These are phyloP conservation scores for Micrasema longulum DNA, from an alignment of 1,140 invertebrate genomes.

Conservation along the genomic window DNA sequence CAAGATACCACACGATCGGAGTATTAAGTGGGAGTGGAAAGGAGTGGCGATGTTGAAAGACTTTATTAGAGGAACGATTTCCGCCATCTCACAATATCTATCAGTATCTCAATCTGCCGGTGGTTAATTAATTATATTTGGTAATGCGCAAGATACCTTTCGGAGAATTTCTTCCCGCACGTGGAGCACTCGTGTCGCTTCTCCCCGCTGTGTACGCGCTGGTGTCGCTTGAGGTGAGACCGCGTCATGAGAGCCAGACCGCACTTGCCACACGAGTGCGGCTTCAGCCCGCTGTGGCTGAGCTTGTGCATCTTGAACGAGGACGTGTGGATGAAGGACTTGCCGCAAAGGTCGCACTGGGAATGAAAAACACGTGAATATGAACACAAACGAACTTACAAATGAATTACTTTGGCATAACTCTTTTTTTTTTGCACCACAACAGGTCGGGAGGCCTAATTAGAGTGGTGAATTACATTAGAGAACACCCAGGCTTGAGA, in stretches of 20 bases:
- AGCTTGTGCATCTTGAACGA: slow-evolving; percentile 77
- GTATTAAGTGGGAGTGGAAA: too few species aligned
- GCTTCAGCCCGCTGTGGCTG: slow-evolving; percentile 73
- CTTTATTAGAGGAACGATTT: too few species aligned
- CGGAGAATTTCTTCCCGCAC: slow-evolving; percentile 74
- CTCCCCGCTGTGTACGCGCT: slow-evolving; percentile 73
- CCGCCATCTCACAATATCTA: too few species aligned
- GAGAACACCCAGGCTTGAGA: too few species aligned
- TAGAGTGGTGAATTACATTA: too few species aligned
- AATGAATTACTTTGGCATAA: too few species aligned
- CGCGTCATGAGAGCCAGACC: slow-evolving; percentile 71
- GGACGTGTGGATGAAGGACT: slow-evolving; percentile 77
- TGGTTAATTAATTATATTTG: not conserved
- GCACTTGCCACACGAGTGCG: slow-evolving; percentile 72
- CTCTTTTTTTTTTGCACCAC: too few species aligned
- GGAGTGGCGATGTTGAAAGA: too few species aligned
- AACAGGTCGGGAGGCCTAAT: too few species aligned
- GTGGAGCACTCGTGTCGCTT: slow-evolving; percentile 71
- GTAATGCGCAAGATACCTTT: slow-evolving; percentile 63
- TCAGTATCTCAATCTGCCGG: not conserved
- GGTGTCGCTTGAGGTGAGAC: slow-evolving; percentile 75
- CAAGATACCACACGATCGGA: too few species aligned
- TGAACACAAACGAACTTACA: too few species aligned
- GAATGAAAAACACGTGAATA: too few species aligned
- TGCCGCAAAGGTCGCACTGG: slow-evolving; percentile 76